Evolutionary conservation across 2,797 vertebrate species (phyloP).

Genomic region (Pteropus rufus): DNA sequence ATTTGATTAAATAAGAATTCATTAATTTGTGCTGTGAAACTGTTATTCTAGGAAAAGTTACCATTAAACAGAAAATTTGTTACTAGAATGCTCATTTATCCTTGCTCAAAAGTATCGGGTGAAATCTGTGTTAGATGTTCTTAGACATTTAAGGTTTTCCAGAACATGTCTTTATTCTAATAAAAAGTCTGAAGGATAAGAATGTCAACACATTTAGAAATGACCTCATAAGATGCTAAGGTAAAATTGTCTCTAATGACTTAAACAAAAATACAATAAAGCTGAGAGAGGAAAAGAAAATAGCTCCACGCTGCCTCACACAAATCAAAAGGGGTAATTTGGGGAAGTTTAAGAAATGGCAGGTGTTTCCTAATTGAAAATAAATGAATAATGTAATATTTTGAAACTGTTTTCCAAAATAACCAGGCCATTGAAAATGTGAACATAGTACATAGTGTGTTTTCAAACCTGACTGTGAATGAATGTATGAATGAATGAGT

Average conservation of each 20-base stretch:
- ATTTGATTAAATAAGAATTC: not conserved
- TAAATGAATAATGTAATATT: not conserved
- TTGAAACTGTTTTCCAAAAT: not conserved
- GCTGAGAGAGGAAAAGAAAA: not conserved
- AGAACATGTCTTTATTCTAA: not conserved
- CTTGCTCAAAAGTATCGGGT: not conserved
- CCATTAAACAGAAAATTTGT: not conserved
- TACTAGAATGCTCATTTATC: not conserved
- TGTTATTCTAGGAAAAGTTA: not conserved
- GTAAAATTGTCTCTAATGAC: not conserved
- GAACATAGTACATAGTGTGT: not conserved
- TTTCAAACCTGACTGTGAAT: not conserved
- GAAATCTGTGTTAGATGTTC: not conserved
- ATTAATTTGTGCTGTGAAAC: not conserved
- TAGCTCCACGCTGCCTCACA: not conserved
- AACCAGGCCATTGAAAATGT: not conserved
- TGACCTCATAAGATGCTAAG: not conserved
- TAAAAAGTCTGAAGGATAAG: not conserved
- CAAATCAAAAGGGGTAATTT: not conserved
- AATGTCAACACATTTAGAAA: not conserved
- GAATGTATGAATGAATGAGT: not conserved
- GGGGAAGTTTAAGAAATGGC: not conserved
- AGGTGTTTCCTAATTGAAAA: slow-evolving; percentile 26
- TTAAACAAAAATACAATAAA: not conserved
- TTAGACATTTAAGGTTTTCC: not conserved